A percentile compares a stretch with the other conserved stretches of the same genome.
Conservation (phyloP, 1,140 invertebrate genomes). For the Hyles euphorbiae region DNA sequence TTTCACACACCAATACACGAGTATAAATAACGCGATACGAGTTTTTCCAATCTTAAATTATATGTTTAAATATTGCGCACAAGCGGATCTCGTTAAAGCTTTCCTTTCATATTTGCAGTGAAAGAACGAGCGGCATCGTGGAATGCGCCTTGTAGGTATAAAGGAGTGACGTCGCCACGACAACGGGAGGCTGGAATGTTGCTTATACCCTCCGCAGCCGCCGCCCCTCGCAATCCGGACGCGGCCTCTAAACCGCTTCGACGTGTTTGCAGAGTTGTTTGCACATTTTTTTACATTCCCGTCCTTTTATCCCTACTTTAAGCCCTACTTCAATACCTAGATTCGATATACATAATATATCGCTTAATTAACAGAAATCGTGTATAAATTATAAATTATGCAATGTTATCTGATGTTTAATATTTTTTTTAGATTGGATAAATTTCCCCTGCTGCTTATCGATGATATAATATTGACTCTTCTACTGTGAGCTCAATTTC, state of each 20-base stretch:
- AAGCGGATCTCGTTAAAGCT: constrained; percentile 17
- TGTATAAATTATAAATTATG: no score
- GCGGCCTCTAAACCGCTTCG: constrained; percentile 69
- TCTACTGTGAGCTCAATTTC: no score
- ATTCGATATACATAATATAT: constrained; percentile 13
- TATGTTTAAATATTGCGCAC: constrained; percentile 2
- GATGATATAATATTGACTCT: no score
- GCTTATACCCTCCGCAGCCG: constrained; percentile 56
- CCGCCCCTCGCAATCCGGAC: constrained; percentile 67
- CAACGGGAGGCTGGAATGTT: constrained; percentile 67
- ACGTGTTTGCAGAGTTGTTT: constrained; percentile 73
- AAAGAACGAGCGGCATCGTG: constrained; percentile 39
- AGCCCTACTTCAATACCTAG: constrained; percentile 38
- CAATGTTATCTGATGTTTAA: no score
- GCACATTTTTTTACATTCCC: constrained; percentile 73
- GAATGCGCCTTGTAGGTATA: constrained; percentile 48
- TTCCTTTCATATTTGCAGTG: constrained; percentile 42
- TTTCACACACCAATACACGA: neutral
- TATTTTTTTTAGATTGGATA: no score
- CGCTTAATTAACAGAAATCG: no score
- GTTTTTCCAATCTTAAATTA: neutral
- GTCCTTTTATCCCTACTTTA: constrained; percentile 47
- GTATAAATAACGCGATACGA: neutral
- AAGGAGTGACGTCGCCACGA: constrained; percentile 55
- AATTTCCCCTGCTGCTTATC: no score